Conservation (phyloP, 2,113 vertebrate species). For the Trogon surrucura region DNA sequence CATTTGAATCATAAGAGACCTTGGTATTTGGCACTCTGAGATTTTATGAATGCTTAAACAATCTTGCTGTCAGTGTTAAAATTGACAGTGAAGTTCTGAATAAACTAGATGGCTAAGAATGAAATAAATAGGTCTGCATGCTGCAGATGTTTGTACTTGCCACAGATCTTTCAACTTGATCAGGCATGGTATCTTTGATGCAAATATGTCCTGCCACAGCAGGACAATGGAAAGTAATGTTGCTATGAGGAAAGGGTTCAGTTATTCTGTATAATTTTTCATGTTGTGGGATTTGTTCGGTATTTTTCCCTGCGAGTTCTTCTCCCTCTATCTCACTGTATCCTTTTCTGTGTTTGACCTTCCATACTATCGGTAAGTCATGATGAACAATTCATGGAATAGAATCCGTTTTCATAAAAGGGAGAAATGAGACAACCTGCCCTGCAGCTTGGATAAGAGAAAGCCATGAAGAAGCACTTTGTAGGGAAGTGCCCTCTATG, state of each 20-base stretch:
- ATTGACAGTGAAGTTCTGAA: background rate
- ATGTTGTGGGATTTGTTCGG: background rate
- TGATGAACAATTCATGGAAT: background rate
- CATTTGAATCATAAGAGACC: background rate
- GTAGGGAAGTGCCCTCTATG: background rate
- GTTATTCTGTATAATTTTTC: background rate
- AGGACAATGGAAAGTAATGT: background rate
- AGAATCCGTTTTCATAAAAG: background rate
- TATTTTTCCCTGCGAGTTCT: background rate
- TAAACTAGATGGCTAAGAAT: background rate
- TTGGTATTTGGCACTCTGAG: background rate
- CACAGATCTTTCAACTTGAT: background rate
- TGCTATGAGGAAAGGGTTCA: background rate
- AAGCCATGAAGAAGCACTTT: background rate
- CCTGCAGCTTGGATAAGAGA: background rate
- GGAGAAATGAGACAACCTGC: background rate
- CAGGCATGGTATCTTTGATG: background rate
- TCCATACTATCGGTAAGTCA: background rate
- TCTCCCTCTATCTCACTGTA: background rate
- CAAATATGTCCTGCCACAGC: background rate
- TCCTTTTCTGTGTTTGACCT: background rate
- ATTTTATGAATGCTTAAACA: background rate
- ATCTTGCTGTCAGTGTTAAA: background rate
- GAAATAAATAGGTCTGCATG: background rate
- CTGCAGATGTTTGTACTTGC: background rate